Percentiles rank a stretch among this genome's conserved stretches.
phyloP scores from a whole-genome alignment of 2,888 invertebrate species.

The Cerceris ruficornis region DNA sequence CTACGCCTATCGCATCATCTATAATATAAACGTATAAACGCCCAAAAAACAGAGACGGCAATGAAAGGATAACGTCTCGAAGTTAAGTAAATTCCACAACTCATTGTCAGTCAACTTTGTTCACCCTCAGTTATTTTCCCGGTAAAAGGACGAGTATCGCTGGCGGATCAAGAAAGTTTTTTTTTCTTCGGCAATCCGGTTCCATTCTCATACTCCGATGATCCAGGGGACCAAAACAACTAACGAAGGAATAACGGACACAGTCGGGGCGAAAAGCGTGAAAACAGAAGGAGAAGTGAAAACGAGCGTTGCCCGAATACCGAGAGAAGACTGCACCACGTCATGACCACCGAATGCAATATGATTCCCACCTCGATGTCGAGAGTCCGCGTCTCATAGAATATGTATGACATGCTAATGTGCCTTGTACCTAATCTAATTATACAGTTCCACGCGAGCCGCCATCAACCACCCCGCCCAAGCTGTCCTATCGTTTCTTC shows the following conservation, averaged over 20 bases:
- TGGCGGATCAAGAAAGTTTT: no score
- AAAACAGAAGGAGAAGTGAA: constrained; percentile 12
- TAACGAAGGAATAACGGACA: constrained; percentile 32
- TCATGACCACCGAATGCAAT: constrained; percentile 59
- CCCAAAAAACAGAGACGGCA: no score
- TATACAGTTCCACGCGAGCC: constrained; percentile 77
- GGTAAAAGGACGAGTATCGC: no score
- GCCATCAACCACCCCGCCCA: constrained; percentile 44
- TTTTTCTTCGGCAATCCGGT: no score
- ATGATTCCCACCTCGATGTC: constrained; percentile 64
- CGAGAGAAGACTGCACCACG: constrained; percentile 34
- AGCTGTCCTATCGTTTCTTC: constrained; percentile 53
- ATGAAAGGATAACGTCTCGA: no score
- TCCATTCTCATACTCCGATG: no score
- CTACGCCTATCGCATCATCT: no score
- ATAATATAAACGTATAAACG: no score
- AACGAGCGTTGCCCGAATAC: background rate
- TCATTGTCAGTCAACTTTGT: no score
- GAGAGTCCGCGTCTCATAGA: constrained; percentile 71
- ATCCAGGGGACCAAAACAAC: no score
- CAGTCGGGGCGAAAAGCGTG: constrained; percentile 10
- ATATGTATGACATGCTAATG: constrained; percentile 80
- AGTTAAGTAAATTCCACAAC: no score
- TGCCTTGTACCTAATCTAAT: constrained; percentile 78
- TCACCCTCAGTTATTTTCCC: no score